Evolutionary conservation across 2,113 vertebrate genomes (phyloP).

Genomic region (Xyrauchen texanus): DNA sequence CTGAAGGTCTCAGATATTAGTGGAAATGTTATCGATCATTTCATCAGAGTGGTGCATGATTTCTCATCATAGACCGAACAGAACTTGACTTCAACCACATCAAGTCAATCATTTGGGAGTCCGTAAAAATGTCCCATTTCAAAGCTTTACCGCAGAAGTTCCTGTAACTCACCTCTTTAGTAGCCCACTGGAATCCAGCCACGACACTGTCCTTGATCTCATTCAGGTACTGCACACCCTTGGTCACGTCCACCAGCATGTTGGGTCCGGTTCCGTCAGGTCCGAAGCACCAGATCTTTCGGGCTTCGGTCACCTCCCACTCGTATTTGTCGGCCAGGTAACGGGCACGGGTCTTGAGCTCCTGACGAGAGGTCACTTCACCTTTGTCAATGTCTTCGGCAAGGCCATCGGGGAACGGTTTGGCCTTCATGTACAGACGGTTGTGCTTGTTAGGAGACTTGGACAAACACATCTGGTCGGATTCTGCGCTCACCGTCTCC

Average conservation of each 20-base stretch:
- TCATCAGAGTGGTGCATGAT: conserved; percentile 57
- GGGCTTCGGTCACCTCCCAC: conserved; percentile 89
- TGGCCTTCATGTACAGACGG: conserved; percentile 90
- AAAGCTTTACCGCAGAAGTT: no score
- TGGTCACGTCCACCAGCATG: conserved; percentile 89
- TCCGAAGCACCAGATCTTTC: conserved; percentile 96
- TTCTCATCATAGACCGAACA: conserved; percentile 52
- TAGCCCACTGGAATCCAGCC: conserved; percentile 95
- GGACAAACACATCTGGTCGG: conserved; percentile 83
- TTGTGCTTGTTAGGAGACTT: conserved; percentile 99
- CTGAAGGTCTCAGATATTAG: conserved; percentile 46
- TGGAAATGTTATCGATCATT: conserved; percentile 39
- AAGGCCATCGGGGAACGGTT: conserved; percentile 85
- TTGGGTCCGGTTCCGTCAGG: conserved; percentile 92
- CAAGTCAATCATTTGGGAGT: no score
- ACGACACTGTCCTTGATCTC: conserved; percentile 98
- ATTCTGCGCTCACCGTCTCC: conserved; percentile 86
- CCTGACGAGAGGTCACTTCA: conserved; percentile 81
- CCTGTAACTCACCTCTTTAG: conserved; percentile 81
- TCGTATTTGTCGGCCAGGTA: conserved; percentile 87
- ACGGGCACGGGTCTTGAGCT: conserved; percentile 86
- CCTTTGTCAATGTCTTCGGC: conserved; percentile 94
- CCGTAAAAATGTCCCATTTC: no score
- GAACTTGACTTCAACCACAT: no score
- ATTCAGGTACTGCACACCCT: conserved; percentile 96